phyloP scores from a whole-genome alignment of 2,797 vertebrate genomes.

The Pseudocheirus occidentalis region DNA sequence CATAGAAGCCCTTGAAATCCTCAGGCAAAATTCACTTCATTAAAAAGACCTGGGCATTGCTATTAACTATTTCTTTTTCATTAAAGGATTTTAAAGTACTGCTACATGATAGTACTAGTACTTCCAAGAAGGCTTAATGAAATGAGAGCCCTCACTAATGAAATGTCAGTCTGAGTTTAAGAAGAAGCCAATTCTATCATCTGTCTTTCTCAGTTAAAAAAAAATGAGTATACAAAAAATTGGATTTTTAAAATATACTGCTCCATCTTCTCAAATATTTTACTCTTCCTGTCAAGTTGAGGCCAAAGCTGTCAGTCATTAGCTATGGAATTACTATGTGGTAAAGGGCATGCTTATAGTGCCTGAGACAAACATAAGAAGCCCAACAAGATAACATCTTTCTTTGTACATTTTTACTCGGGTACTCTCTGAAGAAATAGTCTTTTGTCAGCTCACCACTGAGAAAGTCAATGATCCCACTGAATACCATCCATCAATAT shows the following conservation, averaged over 20 bases:
- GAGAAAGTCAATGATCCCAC: slow-evolving; percentile 1
- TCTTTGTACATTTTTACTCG: not conserved
- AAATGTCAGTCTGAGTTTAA: not conserved
- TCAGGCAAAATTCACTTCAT: not conserved
- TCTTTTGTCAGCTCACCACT: not conserved
- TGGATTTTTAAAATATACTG: not conserved
- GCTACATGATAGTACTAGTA: not conserved
- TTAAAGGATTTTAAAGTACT: slow-evolving; percentile 32
- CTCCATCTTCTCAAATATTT: not conserved
- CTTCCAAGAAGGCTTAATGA: not conserved
- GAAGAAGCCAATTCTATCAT: not conserved
- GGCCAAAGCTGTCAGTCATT: not conserved
- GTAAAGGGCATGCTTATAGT: not conserved
- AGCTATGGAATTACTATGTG: not conserved
- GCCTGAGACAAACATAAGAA: not conserved
- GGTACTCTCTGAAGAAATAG: not conserved
- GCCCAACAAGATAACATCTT: not conserved
- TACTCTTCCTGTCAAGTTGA: not conserved
- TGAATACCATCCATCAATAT: not conserved
- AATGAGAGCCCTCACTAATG: not conserved
- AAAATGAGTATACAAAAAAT: not conserved
- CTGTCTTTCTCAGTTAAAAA: not conserved
- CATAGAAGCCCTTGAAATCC: not conserved
- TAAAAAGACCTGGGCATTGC: slow-evolving; percentile 11
- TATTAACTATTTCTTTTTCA: slow-evolving; percentile 35